Evolutionary conservation across 92 coral and sea anemone species (phyloP), one percentile per base, ranked within the genome.

Genomic region (Phymanthus crucifer): DNA sequence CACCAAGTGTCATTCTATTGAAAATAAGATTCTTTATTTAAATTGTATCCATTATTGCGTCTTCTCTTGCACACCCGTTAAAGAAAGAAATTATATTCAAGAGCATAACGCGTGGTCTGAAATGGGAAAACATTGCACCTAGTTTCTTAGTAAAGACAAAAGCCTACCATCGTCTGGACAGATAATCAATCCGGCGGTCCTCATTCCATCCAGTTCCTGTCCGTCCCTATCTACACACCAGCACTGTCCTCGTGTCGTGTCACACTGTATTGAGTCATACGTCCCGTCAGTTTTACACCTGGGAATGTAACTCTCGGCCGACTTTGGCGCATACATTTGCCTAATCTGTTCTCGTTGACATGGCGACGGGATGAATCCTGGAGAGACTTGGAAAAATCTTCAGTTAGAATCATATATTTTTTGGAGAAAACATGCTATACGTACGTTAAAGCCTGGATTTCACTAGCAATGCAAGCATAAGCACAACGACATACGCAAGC

Each of bases 161-260:
- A 26, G 54, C 78, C 16, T 64, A 89, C 93, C 93, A 77, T 79
- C 75, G 32, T 71, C 33, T 23, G 93, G 90, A 24, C 96, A 91
- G 1, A 77, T 82, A 52, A 91, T 64, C 13, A 89, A 47, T 31
- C 91, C 91, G 8, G 86, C 80, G 21, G 80, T 86, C 80, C 93
- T 86, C 48, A 92, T 80, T 34, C 85, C 89, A 23, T 36, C 48
- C 18, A 72, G 64, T 78, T 91, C 96, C 67, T 74, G 79, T 10
- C 96, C 96, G 34, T 83, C 83, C 45, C 70, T 67, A 73, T 89
- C 89, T 29, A 84, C 91, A 47, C 96, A 91, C 96, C 96, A 91
- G 66, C 96, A 88, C 32, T 86, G 84, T 3, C 93, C 83, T 21
- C 43, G 45, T n/a, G 78, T 38, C 13, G 76, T 57, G 29, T 86